Conservation (phyloP, 2,888 invertebrate genomes). For the Dicranocentrus wangi region DNA sequence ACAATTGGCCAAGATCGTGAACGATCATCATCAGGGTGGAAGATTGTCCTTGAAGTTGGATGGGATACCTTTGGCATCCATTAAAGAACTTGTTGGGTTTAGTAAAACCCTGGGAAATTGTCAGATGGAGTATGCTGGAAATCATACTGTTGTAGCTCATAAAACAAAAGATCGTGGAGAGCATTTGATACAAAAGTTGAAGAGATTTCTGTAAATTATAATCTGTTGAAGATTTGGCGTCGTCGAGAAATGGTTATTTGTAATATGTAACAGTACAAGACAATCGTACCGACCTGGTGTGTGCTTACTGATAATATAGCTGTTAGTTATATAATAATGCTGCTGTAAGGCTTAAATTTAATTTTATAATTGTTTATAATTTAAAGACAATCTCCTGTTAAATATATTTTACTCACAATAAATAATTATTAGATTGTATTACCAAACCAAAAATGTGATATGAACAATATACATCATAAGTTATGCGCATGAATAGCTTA, state of each 20-base stretch:
- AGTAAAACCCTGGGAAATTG: slow-evolving; percentile 61
- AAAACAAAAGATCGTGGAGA: slow-evolving; percentile 69
- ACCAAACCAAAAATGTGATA: slow-evolving; percentile 50
- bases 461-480: slow-evolving; percentile 3
- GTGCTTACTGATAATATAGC: background rate
- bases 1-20: slow-evolving; percentile 62
- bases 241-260: slow-evolving; percentile 3
- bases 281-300: slow-evolving; percentile 3
- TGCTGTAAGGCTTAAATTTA: too few species aligned
- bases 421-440: too few species aligned
- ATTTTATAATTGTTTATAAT: too few species aligned
- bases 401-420: too few species aligned
- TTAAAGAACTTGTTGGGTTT: slow-evolving; percentile 65
- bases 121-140: slow-evolving; percentile 68
- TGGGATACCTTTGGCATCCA: slow-evolving; percentile 59
- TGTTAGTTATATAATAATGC: too few species aligned
- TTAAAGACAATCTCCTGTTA: too few species aligned
- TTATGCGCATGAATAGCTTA: too few species aligned
- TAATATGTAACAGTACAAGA: too few species aligned
- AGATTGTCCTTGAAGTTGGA: slow-evolving; percentile 64
- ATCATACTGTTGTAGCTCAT: slow-evolving; percentile 64
- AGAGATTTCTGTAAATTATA: slow-evolving; percentile 65
- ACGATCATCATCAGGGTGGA: slow-evolving; percentile 59
- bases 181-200: slow-evolving; percentile 68
- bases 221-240: background rate